Conservation (phyloP, 2,888 invertebrate species). For the Leptinotarsa haldemani region DNA sequence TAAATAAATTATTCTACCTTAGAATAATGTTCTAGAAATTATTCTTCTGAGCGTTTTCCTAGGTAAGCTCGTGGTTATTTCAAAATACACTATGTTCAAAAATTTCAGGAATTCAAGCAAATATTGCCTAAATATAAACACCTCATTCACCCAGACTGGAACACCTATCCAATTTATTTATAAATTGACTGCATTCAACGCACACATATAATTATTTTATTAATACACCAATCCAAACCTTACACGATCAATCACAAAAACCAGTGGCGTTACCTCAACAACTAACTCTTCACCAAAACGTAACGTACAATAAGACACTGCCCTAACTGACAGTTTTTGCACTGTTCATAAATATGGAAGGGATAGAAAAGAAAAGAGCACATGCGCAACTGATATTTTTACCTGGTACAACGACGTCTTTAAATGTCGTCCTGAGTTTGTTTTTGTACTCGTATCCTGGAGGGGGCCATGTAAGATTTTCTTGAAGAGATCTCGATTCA, state of each 20-base stretch:
- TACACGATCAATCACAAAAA: neutral
- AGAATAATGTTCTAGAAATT: no score
- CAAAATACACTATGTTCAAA: neutral
- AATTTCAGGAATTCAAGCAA: neutral
- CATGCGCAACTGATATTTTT: slow-evolving; percentile 51
- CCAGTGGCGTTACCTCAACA: slow-evolving; percentile 15
- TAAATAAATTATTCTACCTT: no score
- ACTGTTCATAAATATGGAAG: neutral
- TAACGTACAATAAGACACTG: slow-evolving; percentile 4
- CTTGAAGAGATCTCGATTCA: slow-evolving; percentile 54
- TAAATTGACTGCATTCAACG: slow-evolving; percentile 1
- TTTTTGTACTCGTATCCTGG: slow-evolving; percentile 55
- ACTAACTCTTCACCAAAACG: neutral
- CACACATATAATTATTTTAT: slow-evolving; percentile 5
- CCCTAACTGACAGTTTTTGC: neutral
- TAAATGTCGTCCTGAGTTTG: slow-evolving; percentile 55
- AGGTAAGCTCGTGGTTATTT: neutral
- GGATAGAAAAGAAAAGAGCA: slow-evolving; percentile 40
- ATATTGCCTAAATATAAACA: slow-evolving; percentile 8
- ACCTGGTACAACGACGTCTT: slow-evolving; percentile 63
- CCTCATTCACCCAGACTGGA: slow-evolving; percentile 7
- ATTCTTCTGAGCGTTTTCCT: no score
- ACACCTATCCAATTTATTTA: slow-evolving; percentile 13
- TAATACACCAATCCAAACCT: slow-evolving; percentile 9
- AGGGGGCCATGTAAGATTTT: slow-evolving; percentile 57